These are phyloP conservation scores for Polymixis lichenea DNA, from an alignment of 2,888 invertebrate species.

Conservation along the genomic window DNA sequence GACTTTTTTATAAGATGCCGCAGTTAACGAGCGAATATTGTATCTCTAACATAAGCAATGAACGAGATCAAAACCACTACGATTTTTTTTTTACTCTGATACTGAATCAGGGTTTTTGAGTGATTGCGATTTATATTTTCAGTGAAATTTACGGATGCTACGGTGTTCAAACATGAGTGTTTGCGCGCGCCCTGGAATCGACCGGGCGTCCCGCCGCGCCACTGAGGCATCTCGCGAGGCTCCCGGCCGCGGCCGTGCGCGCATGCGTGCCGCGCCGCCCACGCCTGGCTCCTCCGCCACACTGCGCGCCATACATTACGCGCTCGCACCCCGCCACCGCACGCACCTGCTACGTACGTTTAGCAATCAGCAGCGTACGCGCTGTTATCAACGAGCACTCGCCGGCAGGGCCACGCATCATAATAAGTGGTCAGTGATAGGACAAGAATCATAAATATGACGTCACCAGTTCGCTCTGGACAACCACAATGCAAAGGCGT, in stretches of 20 bases:
- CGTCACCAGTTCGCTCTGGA: constrained; percentile 69
- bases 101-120: constrained; percentile 34
- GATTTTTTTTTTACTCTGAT: constrained; percentile 1
- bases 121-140: constrained; percentile 68
- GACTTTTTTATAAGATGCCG: constrained; percentile 69
- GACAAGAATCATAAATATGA: constrained; percentile 72
- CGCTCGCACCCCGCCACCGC: constrained; percentile 56
- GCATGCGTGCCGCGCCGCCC: constrained; percentile 80
- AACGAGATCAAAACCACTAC: constrained; percentile 21
- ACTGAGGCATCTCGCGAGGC: constrained; percentile 85
- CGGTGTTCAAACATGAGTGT: constrained; percentile 72
- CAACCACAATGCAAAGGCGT: constrained; percentile 39
- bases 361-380: constrained; percentile 70
- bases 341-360: constrained; percentile 49
- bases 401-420: constrained; percentile 59
- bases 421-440: constrained; percentile 66
- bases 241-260: constrained; percentile 79
- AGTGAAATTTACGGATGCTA: constrained; percentile 76
- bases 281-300: constrained; percentile 68
- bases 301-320: constrained; percentile 69
- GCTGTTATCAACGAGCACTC: constrained; percentile 65
- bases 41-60: constrained; percentile 45
- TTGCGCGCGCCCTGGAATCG: constrained; percentile 86
- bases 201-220: constrained; percentile 89
- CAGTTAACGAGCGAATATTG: constrained; percentile 47